These are phyloP conservation scores for Silurus aristotelis DNA, from an alignment of 2,797 vertebrate species.

Conservation along the genomic window DNA sequence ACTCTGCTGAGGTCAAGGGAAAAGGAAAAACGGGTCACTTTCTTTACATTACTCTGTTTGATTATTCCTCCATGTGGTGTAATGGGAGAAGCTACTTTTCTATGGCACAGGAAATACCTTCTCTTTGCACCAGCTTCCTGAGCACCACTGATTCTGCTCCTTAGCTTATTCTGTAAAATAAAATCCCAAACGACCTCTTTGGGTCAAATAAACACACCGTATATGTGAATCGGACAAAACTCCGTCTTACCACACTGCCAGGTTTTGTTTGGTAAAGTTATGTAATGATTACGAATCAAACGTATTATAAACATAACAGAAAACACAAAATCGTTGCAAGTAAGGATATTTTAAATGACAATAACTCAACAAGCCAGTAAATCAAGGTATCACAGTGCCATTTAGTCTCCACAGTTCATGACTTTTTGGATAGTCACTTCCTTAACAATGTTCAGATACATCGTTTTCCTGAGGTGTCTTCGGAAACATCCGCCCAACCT, in stretches of 20 bases:
- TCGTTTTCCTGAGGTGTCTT: conserved; percentile 15
- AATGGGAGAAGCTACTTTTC: conserved; percentile 42
- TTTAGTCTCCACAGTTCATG: background rate
- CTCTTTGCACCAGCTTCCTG: conserved; percentile 45
- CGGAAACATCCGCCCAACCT: background rate
- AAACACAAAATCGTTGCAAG: background rate
- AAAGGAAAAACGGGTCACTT: conserved; percentile 25
- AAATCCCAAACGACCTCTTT: conserved; percentile 13
- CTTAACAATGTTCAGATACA: background rate
- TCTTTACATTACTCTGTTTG: conserved; percentile 41
- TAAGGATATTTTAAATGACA: background rate
- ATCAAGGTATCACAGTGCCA: background rate
- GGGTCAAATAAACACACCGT: conserved; percentile 28
- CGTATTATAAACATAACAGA: background rate
- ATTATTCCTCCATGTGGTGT: conserved; percentile 54
- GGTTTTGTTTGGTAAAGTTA: background rate
- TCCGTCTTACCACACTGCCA: background rate
- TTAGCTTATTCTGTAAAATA: background rate
- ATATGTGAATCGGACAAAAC: conserved; percentile 15
- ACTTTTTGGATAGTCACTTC: background rate
- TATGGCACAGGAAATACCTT: conserved; percentile 55
- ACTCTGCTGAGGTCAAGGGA: background rate
- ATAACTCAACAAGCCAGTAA: background rate
- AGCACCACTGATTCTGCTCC: conserved; percentile 20
- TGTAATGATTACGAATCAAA: background rate